Evolutionary conservation across 2,888 invertebrate species (phyloP), one percentile per base, ranked within the genome.

Genomic region (Linnaemya vulpina): DNA sequence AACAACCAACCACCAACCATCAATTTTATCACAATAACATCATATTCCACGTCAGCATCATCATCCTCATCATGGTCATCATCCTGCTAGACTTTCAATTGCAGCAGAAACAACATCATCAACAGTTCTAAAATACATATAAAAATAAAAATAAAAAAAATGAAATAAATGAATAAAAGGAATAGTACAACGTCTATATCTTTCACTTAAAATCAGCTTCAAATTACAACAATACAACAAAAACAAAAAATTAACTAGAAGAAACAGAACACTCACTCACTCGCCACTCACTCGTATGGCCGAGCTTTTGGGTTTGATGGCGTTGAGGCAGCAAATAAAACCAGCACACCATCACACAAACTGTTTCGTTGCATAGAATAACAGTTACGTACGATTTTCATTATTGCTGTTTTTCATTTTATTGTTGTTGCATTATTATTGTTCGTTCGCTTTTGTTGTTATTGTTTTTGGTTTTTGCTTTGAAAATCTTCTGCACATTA

Each of bases 401-500:
- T n/a, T n/a, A n/a, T n/a, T n/a, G n/a, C n/a, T n/a, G n/a, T n/a
- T n/a, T n/a, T n/a, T n/a, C n/a, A n/a, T n/a, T 46, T 35, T 71
- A 65, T 87, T 88, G 88, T 88, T 87, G 74, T 77, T 87, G 86
- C 73, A 46, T 11, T 73, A 25, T 67, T 67, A 46, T 51, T 81
- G 58, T 74, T 49, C 38, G 63, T n/a, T 87, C 87, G 74, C 75
- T 87, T 86, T 38, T 60, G 38, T 53, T 65, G 58, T 40, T 67
- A 40, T 35, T 53, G 25, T 67, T 62, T 13, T 55, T 55, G 51
- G 17, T 22, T 74, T 68, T 49, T 68, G 30, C n/a, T 75, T 67
- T 55, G 77, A 51, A 49, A 81, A 78, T 85, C 58, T 70, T 74
- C 30, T 70, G 81, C 70, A 68, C 68, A 81, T 81, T 81, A 70